A percentile compares a stretch with the other conserved stretches of the same genome.
These are phyloP conservation scores for Ooceraea biroi DNA, from an alignment of 1,140 invertebrate species.

Conservation along the genomic window DNA sequence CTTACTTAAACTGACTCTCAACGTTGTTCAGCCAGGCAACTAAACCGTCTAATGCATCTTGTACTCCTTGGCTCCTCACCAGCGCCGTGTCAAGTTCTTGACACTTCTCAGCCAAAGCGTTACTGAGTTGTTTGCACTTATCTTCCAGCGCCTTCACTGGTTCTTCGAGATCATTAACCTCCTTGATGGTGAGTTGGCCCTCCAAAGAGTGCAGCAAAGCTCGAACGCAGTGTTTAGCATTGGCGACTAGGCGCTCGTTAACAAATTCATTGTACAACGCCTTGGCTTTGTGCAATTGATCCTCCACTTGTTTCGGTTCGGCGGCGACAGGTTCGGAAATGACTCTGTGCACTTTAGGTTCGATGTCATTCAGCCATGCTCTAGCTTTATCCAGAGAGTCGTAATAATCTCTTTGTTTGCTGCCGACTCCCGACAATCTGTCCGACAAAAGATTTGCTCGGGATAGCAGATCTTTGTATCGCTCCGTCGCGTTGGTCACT, in stretches of 20 bases:
- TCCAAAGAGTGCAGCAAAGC: slow-evolving; percentile 92
- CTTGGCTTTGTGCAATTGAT: slow-evolving; percentile 94
- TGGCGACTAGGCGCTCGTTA: slow-evolving; percentile 94
- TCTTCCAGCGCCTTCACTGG: slow-evolving; percentile 92
- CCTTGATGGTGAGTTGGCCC: slow-evolving; percentile 92
- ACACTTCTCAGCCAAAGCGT: slow-evolving; percentile 92
- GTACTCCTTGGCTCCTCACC: slow-evolving; percentile 97
- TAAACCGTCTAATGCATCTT: slow-evolving; percentile 95
- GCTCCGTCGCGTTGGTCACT: slow-evolving; percentile 90
- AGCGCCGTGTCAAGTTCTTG: slow-evolving; percentile 94
- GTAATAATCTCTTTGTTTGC: slow-evolving; percentile 92
- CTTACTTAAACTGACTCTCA: slow-evolving; percentile 93
- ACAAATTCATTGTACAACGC: slow-evolving; percentile 94
- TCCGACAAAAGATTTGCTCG: slow-evolving; percentile 94
- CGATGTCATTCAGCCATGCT: slow-evolving; percentile 93
- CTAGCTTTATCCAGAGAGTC: slow-evolving; percentile 94
- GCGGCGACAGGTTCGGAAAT: slow-evolving; percentile 94
- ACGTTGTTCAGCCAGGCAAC: slow-evolving; percentile 94
- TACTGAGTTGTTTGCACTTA: slow-evolving; percentile 91
- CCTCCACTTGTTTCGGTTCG: slow-evolving; percentile 94
- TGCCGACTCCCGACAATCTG: slow-evolving; percentile 91
- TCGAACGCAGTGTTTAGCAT: slow-evolving; percentile 90
- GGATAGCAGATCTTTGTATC: slow-evolving; percentile 92
- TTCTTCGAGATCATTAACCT: slow-evolving; percentile 92
- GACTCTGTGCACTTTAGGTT: slow-evolving; percentile 91